These are phyloP conservation scores for Prochilodus magdalenae DNA, from an alignment of 2,113 vertebrate genomes.

Conservation along the genomic window DNA sequence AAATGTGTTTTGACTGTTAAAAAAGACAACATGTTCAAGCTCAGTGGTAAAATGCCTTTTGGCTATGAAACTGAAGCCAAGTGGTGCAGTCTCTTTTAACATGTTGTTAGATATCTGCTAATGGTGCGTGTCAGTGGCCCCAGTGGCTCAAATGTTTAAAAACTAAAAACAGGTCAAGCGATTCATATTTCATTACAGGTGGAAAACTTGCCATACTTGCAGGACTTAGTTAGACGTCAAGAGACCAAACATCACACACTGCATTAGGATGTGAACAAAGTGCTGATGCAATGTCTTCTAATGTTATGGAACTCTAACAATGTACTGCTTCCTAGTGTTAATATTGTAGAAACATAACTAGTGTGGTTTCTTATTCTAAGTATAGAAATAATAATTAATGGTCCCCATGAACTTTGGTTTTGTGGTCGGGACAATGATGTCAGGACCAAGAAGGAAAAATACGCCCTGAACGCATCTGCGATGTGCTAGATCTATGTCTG, in stretches of 20 bases:
- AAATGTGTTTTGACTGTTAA: not conserved
- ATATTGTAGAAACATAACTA: too few relatives aligned
- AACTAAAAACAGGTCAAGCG: not conserved
- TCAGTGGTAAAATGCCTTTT: not conserved
- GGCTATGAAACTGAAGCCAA: not conserved
- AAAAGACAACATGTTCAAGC: not conserved
- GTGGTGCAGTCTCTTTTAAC: not conserved
- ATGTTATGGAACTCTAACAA: constrained; percentile 1
- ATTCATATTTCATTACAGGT: too few relatives aligned
- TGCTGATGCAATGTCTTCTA: not conserved
- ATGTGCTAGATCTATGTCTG: too few relatives aligned
- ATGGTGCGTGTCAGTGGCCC: not conserved
- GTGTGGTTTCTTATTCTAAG: too few relatives aligned
- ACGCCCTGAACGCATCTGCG: too few relatives aligned
- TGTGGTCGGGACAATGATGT: too few relatives aligned
- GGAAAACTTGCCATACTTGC: not conserved
- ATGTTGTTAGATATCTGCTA: not conserved
- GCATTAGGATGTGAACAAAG: constrained; percentile 8
- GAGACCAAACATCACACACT: not conserved
- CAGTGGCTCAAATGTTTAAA: not conserved
- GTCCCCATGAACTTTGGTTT: too few relatives aligned
- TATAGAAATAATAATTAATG: too few relatives aligned
- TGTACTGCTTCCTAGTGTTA: too few relatives aligned
- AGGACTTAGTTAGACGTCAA: not conserved
- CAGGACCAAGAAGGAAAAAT: too few relatives aligned